Evolutionary conservation across 2,888 invertebrate species (phyloP).

Genomic region (Leptinotarsa juncta): DNA sequence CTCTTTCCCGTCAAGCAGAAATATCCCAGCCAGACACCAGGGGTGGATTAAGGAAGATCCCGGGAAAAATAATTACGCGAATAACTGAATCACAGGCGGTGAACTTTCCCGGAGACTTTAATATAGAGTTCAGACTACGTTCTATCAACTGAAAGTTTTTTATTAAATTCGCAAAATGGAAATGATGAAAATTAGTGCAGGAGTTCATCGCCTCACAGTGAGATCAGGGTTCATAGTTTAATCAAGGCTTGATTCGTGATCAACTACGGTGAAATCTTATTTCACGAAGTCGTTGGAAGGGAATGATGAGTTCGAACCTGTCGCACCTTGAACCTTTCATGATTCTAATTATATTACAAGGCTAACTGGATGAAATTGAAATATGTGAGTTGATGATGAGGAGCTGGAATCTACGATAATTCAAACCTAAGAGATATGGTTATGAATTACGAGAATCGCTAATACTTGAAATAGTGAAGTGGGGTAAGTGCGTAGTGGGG

Average conservation of each 20-base stretch:
- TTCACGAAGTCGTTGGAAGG: neutral
- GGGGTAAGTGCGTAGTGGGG: too few species aligned
- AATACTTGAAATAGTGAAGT: too few species aligned
- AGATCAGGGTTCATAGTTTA: neutral
- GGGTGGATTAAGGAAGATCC: slow-evolving; percentile 6
- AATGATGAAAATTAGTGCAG: neutral
- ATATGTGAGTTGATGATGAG: too few species aligned
- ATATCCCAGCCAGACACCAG: neutral
- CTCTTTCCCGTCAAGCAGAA: neutral
- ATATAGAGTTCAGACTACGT: slow-evolving; percentile 19
- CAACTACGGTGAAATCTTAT: neutral
- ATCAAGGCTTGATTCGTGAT: neutral
- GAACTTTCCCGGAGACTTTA: slow-evolving; percentile 18
- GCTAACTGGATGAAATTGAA: too few species aligned
- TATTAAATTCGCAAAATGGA: slow-evolving; percentile 11
- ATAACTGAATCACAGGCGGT: slow-evolving; percentile 4
- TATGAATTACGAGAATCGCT: too few species aligned
- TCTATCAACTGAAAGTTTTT: slow-evolving; percentile 24
- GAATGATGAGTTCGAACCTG: neutral
- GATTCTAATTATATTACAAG: too few species aligned
- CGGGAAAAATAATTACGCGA: neutral
- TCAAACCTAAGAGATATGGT: too few species aligned
- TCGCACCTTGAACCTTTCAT: too few species aligned
- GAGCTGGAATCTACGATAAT: too few species aligned
- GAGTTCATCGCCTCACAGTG: neutral